phyloP scores from a whole-genome alignment of 2,888 invertebrate species.

The Lysandra bellargus region DNA sequence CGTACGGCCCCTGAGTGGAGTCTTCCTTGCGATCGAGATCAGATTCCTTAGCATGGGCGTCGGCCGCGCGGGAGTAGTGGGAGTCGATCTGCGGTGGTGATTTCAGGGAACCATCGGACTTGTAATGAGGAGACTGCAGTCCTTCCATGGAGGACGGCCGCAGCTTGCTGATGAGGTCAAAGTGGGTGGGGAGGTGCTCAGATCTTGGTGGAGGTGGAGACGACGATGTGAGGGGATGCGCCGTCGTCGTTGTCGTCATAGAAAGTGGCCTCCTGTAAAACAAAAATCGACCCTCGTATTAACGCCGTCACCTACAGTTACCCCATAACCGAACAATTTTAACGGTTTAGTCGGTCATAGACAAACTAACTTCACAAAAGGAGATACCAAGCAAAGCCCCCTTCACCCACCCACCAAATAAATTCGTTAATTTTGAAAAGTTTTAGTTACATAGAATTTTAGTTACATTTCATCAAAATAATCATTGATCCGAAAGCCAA shows the following conservation, averaged over 20 bases:
- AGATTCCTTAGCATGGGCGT: conserved; percentile 67
- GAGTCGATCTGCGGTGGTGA: conserved; percentile 81
- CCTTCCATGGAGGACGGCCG: conserved; percentile 76
- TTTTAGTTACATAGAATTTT: conserved; percentile 36
- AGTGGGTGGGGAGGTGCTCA: conserved; percentile 77
- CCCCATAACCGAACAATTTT: conserved; percentile 19
- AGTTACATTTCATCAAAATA: conserved; percentile 36
- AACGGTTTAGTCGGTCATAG: conserved; percentile 28
- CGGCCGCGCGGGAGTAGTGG: conserved; percentile 79
- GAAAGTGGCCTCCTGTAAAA: conserved; percentile 76
- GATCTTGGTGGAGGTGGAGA: conserved; percentile 78
- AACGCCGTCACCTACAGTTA: conserved; percentile 52
- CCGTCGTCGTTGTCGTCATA: conserved; percentile 80
- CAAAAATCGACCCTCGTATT: conserved; percentile 66
- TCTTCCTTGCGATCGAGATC: conserved; percentile 68
- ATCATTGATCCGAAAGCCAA: conserved; percentile 48
- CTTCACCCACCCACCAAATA: conserved; percentile 81
- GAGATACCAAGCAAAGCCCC: conserved; percentile 83
- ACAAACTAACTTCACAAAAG: conserved; percentile 40
- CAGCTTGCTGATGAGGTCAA: conserved; percentile 79
- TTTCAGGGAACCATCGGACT: conserved; percentile 71
- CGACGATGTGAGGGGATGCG: conserved; percentile 78
- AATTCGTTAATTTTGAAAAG: conserved; percentile 60
- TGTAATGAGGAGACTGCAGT: conserved; percentile 72
- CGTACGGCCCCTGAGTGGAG: conserved; percentile 83